phyloP scores from a whole-genome alignment of 2,888 invertebrate species.

The Bellardia bayeri region DNA sequence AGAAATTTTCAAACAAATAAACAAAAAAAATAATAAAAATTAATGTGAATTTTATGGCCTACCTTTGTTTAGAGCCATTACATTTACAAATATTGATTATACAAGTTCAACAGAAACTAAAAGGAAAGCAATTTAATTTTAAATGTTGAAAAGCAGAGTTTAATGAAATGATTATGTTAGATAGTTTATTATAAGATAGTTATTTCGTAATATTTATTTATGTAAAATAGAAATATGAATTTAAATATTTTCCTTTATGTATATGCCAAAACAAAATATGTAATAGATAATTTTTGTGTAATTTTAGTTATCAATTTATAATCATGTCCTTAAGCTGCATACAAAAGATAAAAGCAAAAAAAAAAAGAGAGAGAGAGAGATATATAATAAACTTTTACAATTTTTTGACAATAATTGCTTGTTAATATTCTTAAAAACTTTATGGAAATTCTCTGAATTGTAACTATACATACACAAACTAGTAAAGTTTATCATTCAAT shows the following conservation, averaged over 20 bases:
- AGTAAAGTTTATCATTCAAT: slow-evolving; percentile 42
- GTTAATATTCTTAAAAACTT: slow-evolving; percentile 45
- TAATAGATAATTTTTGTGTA: slow-evolving; percentile 20
- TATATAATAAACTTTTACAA: slow-evolving; percentile 34
- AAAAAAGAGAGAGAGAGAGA: not conserved
- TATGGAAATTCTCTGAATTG: not conserved
- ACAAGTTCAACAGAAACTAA: not conserved
- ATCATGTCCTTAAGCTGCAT: slow-evolving; percentile 21
- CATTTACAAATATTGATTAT: not conserved
- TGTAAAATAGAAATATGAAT: not conserved
- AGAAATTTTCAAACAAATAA: not conserved
- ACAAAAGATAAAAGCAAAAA: not conserved
- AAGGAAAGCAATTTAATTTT: slow-evolving; percentile 12
- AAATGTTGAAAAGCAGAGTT: not conserved
- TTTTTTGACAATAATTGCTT: slow-evolving; percentile 47
- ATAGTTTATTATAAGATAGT: not conserved
- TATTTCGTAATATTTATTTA: not conserved
- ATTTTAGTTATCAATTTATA: slow-evolving; percentile 18
- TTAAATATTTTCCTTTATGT: not conserved
- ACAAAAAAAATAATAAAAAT: not conserved
- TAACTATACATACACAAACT: not conserved
- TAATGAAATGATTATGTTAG: not conserved
- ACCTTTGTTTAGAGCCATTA: not conserved
- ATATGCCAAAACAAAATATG: not conserved
- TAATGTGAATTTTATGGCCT: not conserved